phyloP scores from a whole-genome alignment of 2,797 vertebrate genomes.

The Linurgus olivaceus region DNA sequence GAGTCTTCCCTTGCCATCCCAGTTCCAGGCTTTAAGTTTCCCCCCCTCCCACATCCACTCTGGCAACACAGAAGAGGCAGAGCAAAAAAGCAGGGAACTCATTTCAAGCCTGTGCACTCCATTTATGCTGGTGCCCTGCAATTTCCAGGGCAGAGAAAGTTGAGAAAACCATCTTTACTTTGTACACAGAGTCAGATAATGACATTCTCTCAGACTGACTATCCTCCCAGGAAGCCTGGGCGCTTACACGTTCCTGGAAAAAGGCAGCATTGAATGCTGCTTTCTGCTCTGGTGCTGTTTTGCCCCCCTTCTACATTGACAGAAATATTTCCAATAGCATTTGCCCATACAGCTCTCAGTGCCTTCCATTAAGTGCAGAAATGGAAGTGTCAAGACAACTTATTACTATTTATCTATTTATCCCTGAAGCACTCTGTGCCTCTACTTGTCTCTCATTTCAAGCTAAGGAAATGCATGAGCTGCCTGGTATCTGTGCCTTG shows the following conservation, averaged over 20 bases:
- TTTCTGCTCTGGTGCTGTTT: not conserved
- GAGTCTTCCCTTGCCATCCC: not conserved
- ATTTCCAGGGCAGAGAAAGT: not conserved
- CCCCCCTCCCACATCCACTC: not conserved
- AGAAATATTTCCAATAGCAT: not conserved
- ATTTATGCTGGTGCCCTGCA: not conserved
- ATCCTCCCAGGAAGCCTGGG: not conserved
- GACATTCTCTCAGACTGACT: not conserved
- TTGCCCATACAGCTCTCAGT: not conserved
- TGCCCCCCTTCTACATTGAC: accelerated
- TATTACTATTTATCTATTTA: not conserved
- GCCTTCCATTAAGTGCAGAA: not conserved
- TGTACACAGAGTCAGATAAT: not conserved
- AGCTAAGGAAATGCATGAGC: not conserved
- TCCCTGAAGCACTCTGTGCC: not conserved
- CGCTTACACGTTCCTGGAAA: not conserved
- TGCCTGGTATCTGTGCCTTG: not conserved
- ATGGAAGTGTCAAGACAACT: not conserved
- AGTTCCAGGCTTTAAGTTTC: not conserved
- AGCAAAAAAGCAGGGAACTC: not conserved
- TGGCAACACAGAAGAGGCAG: not conserved
- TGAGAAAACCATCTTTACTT: not conserved
- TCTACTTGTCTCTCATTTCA: not conserved
- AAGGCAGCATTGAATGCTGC: not conserved
- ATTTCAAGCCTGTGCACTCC: not conserved